phyloP scores from a whole-genome alignment of 1,140 invertebrate genomes.

The Coelopa frigida region DNA sequence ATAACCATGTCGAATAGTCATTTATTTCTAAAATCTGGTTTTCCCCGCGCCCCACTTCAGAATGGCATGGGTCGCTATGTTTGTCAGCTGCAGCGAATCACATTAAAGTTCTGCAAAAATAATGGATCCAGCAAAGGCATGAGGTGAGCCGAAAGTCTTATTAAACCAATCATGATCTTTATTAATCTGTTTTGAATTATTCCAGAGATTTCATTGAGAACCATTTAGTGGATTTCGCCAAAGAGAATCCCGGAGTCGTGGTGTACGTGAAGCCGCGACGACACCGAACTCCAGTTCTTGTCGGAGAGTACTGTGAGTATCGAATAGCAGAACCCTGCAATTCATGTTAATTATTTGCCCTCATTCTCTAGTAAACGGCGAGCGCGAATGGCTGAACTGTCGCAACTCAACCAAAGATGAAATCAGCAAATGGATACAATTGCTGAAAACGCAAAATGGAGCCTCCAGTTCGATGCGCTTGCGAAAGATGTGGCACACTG shows the following conservation, averaged over 20 bases:
- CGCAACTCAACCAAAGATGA: slow-evolving; percentile 63
- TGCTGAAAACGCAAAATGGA: slow-evolving; percentile 65
- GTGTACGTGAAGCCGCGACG: slow-evolving; percentile 90
- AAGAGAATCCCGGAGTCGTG: slow-evolving; percentile 76
- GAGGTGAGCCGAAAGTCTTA: slow-evolving; percentile 51
- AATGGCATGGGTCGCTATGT: slow-evolving; percentile 86
- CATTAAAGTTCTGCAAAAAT: slow-evolving; percentile 88
- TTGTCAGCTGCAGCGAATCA: slow-evolving; percentile 79
- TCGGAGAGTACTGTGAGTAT: slow-evolving; percentile 83
- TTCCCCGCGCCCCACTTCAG: slow-evolving; percentile 64
- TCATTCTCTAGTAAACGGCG: slow-evolving; percentile 72
- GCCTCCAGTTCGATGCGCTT: slow-evolving; percentile 58
- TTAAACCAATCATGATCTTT: slow-evolving; percentile 7
- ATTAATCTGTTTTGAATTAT: slow-evolving; percentile 18
- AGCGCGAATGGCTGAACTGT: slow-evolving; percentile 62
- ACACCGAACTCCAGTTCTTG: slow-evolving; percentile 66
- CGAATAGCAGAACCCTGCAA: not conserved
- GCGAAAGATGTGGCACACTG: slow-evolving; percentile 74
- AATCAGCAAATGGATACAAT: slow-evolving; percentile 76
- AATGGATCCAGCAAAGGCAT: slow-evolving; percentile 68
- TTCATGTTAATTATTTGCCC: not conserved
- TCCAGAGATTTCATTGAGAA: slow-evolving; percentile 85
- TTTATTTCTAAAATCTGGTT: slow-evolving; percentile 65
- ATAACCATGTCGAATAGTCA: slow-evolving; percentile 63
- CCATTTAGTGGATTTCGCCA: slow-evolving; percentile 77